Evolutionary conservation across 1,140 invertebrate genomes (phyloP).

Genomic region (Eumaeus atala): DNA sequence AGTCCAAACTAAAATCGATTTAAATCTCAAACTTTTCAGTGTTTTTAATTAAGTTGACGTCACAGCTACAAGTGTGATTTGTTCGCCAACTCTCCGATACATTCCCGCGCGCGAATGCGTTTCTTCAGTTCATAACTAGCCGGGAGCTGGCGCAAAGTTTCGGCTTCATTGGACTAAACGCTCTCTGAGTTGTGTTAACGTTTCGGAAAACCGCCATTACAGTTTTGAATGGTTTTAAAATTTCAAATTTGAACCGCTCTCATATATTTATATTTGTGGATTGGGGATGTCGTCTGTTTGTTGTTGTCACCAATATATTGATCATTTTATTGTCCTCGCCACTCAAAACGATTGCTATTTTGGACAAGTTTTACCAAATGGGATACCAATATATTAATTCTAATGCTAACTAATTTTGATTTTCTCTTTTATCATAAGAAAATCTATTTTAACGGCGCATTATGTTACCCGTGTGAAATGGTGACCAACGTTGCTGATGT

Average conservation of each 20-base stretch:
- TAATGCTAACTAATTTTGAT: no score
- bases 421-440: no score
- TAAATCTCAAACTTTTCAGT: slow-evolving; percentile 65
- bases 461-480: no score
- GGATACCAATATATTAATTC: no score
- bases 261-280: no score
- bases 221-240: slow-evolving; percentile 8
- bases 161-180: slow-evolving; percentile 9
- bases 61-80: slow-evolving; percentile 63
- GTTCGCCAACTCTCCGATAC: slow-evolving; percentile 30
- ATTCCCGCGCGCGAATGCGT: slow-evolving; percentile 24
- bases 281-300: no score
- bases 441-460: no score
- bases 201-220: background rate
- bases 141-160: slow-evolving; percentile 23
- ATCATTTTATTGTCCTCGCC: no score
- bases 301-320: no score
- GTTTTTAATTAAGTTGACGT: slow-evolving; percentile 71
- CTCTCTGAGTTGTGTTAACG: slow-evolving; percentile 10
- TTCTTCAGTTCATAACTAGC: slow-evolving; percentile 32
- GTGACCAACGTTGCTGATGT: no score
- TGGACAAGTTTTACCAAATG: no score
- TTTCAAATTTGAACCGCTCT: background rate
- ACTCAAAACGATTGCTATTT: no score
- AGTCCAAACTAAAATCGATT: slow-evolving; percentile 20